Conservation (phyloP, 2,113 vertebrate species). For the Uropsilus gracilis region DNA sequence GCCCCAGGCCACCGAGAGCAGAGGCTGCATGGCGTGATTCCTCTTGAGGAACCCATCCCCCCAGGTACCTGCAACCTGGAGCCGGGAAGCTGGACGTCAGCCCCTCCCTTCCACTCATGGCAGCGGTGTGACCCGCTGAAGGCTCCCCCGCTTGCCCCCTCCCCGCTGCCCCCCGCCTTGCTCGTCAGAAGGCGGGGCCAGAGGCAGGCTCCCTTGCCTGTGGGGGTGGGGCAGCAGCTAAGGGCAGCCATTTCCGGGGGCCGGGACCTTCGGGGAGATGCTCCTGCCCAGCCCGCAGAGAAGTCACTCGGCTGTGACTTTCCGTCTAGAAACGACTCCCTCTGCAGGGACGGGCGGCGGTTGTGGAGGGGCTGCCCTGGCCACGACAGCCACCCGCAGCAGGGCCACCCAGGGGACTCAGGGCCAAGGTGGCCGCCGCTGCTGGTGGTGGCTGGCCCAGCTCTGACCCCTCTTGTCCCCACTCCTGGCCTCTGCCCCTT, state of each 20-base stretch:
- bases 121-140: neutral
- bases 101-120: too few species aligned
- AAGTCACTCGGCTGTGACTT: neutral
- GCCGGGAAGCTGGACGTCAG: neutral
- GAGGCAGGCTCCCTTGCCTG: neutral
- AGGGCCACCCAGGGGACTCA: neutral
- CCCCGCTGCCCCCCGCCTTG: neutral
- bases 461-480: neutral
- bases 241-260: neutral
- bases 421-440: neutral
- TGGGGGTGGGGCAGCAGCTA: neutral
- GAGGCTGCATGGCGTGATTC: too few species aligned
- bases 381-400: neutral
- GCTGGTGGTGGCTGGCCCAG: neutral
- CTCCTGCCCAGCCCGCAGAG: neutral
- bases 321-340: neutral
- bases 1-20: neutral
- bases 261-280: neutral
- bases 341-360: neutral
- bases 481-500: neutral
- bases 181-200: neutral
- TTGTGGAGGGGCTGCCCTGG: too few species aligned
- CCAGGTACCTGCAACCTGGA: too few species aligned
- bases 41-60: too few species aligned
- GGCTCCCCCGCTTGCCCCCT: neutral